These are phyloP conservation scores for Drosophila bocqueti DNA, from an alignment of 1,140 invertebrate genomes.

Conservation along the genomic window DNA sequence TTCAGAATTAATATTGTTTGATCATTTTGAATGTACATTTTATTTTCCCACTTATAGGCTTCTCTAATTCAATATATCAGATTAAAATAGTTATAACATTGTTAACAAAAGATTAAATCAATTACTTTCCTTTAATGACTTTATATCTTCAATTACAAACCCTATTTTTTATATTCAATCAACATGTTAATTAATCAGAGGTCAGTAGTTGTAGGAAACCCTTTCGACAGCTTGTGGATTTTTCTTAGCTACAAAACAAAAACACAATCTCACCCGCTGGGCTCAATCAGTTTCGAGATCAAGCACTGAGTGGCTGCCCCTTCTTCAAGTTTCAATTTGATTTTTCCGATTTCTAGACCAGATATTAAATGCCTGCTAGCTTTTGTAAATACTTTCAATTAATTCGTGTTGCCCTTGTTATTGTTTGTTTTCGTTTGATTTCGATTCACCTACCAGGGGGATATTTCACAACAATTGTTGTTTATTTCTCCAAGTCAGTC, in stretches of 20 bases:
- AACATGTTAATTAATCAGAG: conserved; percentile 33
- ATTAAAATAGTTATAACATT: too few relatives aligned
- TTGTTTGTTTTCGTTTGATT: conserved; percentile 41
- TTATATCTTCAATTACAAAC: too few relatives aligned
- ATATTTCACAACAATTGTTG: conserved; percentile 56
- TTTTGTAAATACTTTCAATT: conserved; percentile 62
- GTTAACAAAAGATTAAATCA: too few relatives aligned
- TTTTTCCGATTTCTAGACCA: conserved; percentile 34
- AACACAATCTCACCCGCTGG: conserved; percentile 38
- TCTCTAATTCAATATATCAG: too few relatives aligned
- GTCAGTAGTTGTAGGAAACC: conserved; percentile 24
- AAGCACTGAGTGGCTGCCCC: conserved; percentile 4
- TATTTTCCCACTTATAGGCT: too few relatives aligned
- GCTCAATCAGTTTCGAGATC: conserved; percentile 35
- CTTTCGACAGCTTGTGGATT: conserved; percentile 27
- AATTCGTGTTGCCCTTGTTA: conserved; percentile 69
- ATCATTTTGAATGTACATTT: too few relatives aligned
- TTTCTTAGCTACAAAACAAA: background rate
- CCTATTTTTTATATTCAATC: conserved; percentile 6
- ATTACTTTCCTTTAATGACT: background rate
- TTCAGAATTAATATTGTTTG: too few relatives aligned
- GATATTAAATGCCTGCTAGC: conserved; percentile 47
- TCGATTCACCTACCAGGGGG: conserved; percentile 38
- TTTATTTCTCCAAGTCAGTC: conserved; percentile 37
- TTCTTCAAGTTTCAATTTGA: conserved; percentile 32